Evolutionary conservation across 2,797 vertebrate genomes (phyloP), one percentile per base, ranked within the genome.

Genomic region (Salarias fasciatus): DNA sequence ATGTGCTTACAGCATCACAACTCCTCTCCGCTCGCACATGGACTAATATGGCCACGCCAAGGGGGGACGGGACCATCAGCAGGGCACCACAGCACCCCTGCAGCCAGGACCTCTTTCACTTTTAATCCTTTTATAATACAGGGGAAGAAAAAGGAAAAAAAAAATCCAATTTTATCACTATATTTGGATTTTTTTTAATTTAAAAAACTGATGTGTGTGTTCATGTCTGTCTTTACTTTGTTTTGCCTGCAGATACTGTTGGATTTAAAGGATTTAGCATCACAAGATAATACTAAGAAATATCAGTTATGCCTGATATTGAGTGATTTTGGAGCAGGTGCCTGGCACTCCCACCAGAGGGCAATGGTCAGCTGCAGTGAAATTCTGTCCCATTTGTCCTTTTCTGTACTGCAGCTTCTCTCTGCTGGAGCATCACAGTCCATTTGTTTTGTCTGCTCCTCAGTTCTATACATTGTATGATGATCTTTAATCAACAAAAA

Each of bases 1-100:
- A 97, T 94, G 93, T 85, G 90, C 89, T 94, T 91, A 87, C 89
- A 92, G 90, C 89, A 92, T 94, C 93, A 92, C 82, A 88, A 86
- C 88, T 65, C 84, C 90, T 88, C 87, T 91, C 88, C 89, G 54
- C 74, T 86, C 88, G 87, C 92, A 80, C 91, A 93, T 87, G 86
- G 92, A 93, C 92, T 94, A 94, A 95, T 93, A 93, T 80, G 85
- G 89, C 82, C 86, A 82, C 48, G 81, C 57, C 57, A 72, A 80
- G 69, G 57, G 41, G 52, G 73, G 64, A 81, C 35, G n/a, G 65
- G 63, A 83, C 63, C 84, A 79, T 80, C 76, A 77, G 72, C 51
- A 55, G 52, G 44, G 29, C 41, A 47, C 45, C 28, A 54, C 63
- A 35, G 30, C 53, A 52, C 56, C 53, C 42, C 48, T 69, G 63